Percentiles rank a stretch among this genome's conserved stretches.
Evolutionary conservation across 2,888 invertebrate genomes (phyloP).

Genomic region (Ornithoptera alexandrae): DNA sequence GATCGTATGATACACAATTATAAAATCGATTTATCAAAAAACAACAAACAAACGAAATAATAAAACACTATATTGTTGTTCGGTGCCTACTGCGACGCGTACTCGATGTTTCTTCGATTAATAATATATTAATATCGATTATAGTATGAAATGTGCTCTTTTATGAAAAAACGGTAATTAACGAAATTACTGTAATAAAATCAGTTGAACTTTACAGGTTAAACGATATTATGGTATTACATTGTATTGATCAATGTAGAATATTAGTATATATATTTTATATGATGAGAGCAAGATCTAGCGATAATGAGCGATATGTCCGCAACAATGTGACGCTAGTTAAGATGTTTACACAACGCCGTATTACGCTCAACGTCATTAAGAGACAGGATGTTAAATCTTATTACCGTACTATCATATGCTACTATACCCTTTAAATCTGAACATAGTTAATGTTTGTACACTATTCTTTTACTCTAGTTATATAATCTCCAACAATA

Average conservation of each 20-base stretch:
- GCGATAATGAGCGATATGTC: too few relatives aligned
- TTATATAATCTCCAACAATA: too few relatives aligned
- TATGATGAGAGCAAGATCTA: neutral
- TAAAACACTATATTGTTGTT: conserved; percentile 8
- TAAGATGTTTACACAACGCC: too few relatives aligned
- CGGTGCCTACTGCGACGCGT: neutral
- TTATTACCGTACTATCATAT: too few relatives aligned
- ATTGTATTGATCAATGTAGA: neutral
- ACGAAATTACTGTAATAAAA: conserved; percentile 47
- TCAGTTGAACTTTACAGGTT: conserved; percentile 43
- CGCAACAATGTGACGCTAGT: too few relatives aligned
- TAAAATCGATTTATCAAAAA: conserved; percentile 12
- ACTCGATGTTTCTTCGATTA: conserved; percentile 31
- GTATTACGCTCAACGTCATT: too few relatives aligned
- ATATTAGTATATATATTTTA: neutral
- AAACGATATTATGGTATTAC: conserved; percentile 37
- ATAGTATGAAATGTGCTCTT: conserved; percentile 38
- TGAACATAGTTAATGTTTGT: too few relatives aligned
- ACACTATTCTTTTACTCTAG: too few relatives aligned
- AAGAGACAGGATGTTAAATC: too few relatives aligned
- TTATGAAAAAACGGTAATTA: conserved; percentile 43
- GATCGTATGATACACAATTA: conserved; percentile 7
- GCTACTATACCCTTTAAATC: too few relatives aligned
- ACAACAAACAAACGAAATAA: conserved; percentile 15
- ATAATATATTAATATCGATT: conserved; percentile 49